These are phyloP conservation scores for Troides helena DNA, from an alignment of 2,888 invertebrate species.

Conservation along the genomic window DNA sequence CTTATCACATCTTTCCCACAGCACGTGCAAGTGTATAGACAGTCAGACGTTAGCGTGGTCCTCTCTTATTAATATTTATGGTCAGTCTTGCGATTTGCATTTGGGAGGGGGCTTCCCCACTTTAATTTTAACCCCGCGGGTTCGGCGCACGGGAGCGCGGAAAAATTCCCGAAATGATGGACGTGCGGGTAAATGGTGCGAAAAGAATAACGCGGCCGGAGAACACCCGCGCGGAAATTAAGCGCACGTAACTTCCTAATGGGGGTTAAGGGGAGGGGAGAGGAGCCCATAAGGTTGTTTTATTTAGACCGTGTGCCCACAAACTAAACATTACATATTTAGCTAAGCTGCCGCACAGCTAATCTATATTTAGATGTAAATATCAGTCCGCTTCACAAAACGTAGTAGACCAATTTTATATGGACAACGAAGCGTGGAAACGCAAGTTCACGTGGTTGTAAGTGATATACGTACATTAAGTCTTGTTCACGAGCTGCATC, in stretches of 20 bases:
- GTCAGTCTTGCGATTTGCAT: slow-evolving; percentile 64
- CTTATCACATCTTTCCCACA: slow-evolving; percentile 8
- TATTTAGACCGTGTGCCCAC: background rate
- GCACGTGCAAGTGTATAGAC: slow-evolving; percentile 18
- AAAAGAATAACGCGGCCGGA: slow-evolving; percentile 63
- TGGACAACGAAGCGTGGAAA: no score
- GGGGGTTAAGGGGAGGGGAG: slow-evolving; percentile 17
- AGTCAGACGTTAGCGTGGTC: background rate
- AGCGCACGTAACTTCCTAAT: slow-evolving; percentile 36
- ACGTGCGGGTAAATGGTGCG: slow-evolving; percentile 73
- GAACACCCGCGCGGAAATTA: slow-evolving; percentile 54
- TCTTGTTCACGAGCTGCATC: no score
- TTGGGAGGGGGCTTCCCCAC: slow-evolving; percentile 41
- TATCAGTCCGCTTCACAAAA: no score
- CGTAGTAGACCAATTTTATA: no score
- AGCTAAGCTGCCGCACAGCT: background rate
- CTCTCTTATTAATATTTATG: slow-evolving; percentile 63
- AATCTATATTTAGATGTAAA: no score
- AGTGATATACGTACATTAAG: no score
- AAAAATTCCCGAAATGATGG: slow-evolving; percentile 70
- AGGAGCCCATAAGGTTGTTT: slow-evolving; percentile 12
- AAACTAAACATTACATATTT: background rate
- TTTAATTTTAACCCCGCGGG: slow-evolving; percentile 45
- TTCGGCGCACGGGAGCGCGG: slow-evolving; percentile 45
- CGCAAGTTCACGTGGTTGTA: no score